Evolutionary conservation across 1,140 invertebrate species (phyloP).

Genomic region (Apis florea): DNA sequence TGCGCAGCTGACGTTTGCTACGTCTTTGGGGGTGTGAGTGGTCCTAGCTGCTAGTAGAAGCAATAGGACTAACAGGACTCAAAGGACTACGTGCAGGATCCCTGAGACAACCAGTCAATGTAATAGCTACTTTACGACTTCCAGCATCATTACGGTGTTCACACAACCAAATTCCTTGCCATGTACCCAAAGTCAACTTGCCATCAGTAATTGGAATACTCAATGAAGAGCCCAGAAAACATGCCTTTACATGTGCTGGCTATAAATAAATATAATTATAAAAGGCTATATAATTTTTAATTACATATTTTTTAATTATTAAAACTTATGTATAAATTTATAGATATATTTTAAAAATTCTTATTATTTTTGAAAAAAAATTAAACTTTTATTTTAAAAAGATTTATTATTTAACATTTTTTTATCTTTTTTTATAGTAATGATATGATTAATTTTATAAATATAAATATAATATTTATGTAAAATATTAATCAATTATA

Average conservation of each 20-base stretch:
- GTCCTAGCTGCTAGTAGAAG: slow-evolving; percentile 94
- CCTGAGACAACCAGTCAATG: slow-evolving; percentile 92
- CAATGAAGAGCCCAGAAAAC: slow-evolving; percentile 96
- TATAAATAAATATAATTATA: slow-evolving; percentile 80
- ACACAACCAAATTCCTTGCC: slow-evolving; percentile 99
- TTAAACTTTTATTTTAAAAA: not conserved
- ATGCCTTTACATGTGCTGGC: slow-evolving; percentile 98
- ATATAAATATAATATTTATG: not conserved
- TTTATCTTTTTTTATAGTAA: not conserved
- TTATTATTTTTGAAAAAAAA: not conserved
- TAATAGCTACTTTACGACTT: slow-evolving; percentile 94
- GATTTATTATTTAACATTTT: not conserved
- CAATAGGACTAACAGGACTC: slow-evolving; percentile 90
- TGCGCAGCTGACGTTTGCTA: slow-evolving; percentile 78
- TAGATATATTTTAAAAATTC: not conserved
- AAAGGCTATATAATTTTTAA: slow-evolving; percentile 45
- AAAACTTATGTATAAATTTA: slow-evolving; percentile 13
- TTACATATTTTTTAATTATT: not conserved
- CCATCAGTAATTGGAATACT: slow-evolving; percentile 98
- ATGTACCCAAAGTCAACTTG: slow-evolving; percentile 95
- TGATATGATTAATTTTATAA: not conserved
- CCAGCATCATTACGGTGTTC: slow-evolving; percentile 98
- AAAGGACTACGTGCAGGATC: slow-evolving; percentile 91
- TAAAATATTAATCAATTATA: slow-evolving; percentile 1
- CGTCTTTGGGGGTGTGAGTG: slow-evolving; percentile 79